These are phyloP conservation scores for Podocnemis expansa DNA, from an alignment of 2,113 vertebrate genomes.

Conservation along the genomic window DNA sequence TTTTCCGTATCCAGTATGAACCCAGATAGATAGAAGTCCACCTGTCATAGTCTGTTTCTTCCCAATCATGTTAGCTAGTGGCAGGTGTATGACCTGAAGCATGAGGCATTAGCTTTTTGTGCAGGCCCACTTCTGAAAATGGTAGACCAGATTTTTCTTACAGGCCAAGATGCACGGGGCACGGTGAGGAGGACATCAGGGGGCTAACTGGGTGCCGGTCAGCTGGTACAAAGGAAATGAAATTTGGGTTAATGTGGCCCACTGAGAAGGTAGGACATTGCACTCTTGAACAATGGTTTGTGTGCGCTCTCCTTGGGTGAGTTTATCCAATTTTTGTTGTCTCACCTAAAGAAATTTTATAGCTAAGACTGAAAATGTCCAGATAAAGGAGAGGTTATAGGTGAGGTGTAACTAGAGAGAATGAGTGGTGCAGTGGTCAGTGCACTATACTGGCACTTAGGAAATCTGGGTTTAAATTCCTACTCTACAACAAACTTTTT, in stretches of 20 bases:
- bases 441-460: neutral
- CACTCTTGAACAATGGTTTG: neutral
- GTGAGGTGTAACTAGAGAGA: neutral
- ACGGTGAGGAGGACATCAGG: neutral
- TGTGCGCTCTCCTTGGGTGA: neutral
- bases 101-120: neutral
- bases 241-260: neutral
- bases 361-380: neutral
- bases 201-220: neutral
- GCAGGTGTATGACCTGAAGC: neutral
- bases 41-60: conserved; percentile 12
- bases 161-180: neutral
- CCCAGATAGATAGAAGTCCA: neutral
- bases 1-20: neutral
- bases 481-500: neutral
- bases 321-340: neutral
- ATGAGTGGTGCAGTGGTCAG: neutral
- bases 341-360: neutral
- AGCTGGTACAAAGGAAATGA: neutral
- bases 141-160: neutral
- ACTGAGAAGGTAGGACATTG: neutral
- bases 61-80: neutral
- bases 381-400: neutral
- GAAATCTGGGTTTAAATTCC: neutral
- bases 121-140: neutral